phyloP scores from a whole-genome alignment of 2,113 vertebrate genomes.

The Seriola quinqueradiata region DNA sequence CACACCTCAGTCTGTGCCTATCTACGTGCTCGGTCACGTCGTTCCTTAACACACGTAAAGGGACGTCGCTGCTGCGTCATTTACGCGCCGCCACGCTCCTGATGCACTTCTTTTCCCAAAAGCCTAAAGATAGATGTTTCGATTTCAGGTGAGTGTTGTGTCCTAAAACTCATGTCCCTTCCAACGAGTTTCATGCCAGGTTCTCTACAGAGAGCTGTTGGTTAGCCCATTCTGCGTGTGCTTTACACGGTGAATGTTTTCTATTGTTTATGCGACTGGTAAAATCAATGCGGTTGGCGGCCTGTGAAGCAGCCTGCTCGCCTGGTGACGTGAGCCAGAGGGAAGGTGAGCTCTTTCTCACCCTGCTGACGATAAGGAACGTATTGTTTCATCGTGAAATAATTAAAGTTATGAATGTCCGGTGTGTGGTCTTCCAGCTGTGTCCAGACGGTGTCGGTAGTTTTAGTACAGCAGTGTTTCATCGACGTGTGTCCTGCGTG shows the following conservation, averaged over 20 bases:
- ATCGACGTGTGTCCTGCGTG: constrained; percentile 40
- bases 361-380: rapidly evolving
- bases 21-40: constrained; percentile 66
- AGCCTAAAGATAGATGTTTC: constrained; percentile 84
- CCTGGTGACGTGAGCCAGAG: constrained; percentile 37
- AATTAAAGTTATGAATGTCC: rapidly evolving
- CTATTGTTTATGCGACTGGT: constrained; percentile 74
- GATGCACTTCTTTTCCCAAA: constrained; percentile 66
- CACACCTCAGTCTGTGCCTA: not conserved
- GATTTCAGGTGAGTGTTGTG: constrained; percentile 83
- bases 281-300: constrained; percentile 58
- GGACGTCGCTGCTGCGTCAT: constrained; percentile 75
- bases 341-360: not conserved
- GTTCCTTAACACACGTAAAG: constrained; percentile 38
- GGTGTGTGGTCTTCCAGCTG: rapidly evolving
- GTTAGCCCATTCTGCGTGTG: too few species aligned
- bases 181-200: rapidly evolving
- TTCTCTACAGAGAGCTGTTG: too few species aligned
- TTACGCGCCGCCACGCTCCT: constrained; percentile 76
- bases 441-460: rapidly evolving
- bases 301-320: constrained; percentile 72
- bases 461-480: not conserved
- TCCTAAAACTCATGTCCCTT: rapidly evolving
- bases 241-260: not conserved
- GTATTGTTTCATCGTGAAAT: not conserved